Evolutionary conservation across 2,113 vertebrate genomes (phyloP).

Genomic region (Corynorhinus townsendii): DNA sequence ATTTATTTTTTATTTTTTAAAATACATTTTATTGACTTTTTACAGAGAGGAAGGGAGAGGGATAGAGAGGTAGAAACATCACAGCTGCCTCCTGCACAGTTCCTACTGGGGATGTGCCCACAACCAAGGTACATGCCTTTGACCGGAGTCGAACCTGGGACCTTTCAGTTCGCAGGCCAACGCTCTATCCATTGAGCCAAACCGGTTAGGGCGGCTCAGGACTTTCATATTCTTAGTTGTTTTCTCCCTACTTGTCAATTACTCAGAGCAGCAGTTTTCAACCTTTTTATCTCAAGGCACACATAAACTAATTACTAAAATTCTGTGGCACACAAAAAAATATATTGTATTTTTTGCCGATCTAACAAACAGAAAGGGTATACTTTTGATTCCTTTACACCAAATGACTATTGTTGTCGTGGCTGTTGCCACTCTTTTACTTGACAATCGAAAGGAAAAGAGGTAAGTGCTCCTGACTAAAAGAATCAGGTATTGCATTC

Average conservation of each 20-base stretch:
- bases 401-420: background rate
- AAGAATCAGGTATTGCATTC: background rate
- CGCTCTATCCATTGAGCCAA: too few species aligned
- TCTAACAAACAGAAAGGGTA: background rate
- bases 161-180: too few species aligned
- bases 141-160: too few species aligned
- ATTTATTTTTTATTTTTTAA: too few species aligned
- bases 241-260: slow-evolving; percentile 2
- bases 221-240: background rate
- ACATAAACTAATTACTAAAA: background rate
- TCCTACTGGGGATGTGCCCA: too few species aligned
- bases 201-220: background rate
- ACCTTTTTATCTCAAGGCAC: background rate
- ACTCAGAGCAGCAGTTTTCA: background rate
- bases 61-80: too few species aligned
- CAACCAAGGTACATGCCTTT: too few species aligned
- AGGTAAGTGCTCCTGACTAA: background rate
- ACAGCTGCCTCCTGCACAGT: too few species aligned
- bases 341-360: background rate
- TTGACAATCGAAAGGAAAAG: background rate
- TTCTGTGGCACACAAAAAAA: background rate
- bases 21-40: too few species aligned
- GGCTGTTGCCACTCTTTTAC: background rate
- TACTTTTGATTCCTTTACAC: background rate
- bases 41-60: too few species aligned